Percentiles rank a stretch among this genome's conserved stretches.
These are phyloP conservation scores for Calliopum simillimum DNA, from an alignment of 2,888 invertebrate species.

Conservation along the genomic window DNA sequence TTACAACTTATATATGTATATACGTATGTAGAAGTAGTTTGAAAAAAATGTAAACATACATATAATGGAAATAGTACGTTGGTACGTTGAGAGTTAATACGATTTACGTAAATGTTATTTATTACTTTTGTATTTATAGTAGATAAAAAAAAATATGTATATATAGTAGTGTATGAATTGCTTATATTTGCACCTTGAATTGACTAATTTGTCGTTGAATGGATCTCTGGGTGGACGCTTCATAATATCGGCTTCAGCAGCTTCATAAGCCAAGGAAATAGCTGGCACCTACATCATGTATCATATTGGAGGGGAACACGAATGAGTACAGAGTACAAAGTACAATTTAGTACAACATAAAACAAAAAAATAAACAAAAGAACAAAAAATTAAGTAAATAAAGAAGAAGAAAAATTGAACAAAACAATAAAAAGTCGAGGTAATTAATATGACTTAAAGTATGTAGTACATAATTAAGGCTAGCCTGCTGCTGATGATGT, in stretches of 20 bases:
- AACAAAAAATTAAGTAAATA: neutral
- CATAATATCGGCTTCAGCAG: conserved; percentile 89
- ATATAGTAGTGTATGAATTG: conserved; percentile 4
- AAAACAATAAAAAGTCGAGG: neutral
- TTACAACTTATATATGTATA: conserved; percentile 14
- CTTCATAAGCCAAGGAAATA: conserved; percentile 88
- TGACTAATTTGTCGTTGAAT: conserved; percentile 86
- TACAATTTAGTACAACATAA: conserved; percentile 19
- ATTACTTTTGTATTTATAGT: neutral
- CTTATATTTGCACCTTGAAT: conserved; percentile 68
- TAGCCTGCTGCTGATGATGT: no score
- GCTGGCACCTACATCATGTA: conserved; percentile 74
- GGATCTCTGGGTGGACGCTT: conserved; percentile 87
- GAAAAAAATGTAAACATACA: conserved; percentile 11
- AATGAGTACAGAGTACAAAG: conserved; percentile 18
- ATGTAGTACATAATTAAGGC: no score
- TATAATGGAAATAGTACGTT: conserved; percentile 9
- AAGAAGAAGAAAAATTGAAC: neutral
- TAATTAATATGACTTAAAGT: no score
- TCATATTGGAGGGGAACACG: conserved; percentile 8
- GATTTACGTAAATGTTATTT: neutral
- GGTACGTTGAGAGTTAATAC: conserved; percentile 16
- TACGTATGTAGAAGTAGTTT: conserved; percentile 1
- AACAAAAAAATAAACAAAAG: neutral
- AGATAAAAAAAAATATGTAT: neutral